Evolutionary conservation across 2,797 vertebrate species (phyloP), one percentile per base, ranked within the genome.

Genomic region (Amazonetta brasiliensis): DNA sequence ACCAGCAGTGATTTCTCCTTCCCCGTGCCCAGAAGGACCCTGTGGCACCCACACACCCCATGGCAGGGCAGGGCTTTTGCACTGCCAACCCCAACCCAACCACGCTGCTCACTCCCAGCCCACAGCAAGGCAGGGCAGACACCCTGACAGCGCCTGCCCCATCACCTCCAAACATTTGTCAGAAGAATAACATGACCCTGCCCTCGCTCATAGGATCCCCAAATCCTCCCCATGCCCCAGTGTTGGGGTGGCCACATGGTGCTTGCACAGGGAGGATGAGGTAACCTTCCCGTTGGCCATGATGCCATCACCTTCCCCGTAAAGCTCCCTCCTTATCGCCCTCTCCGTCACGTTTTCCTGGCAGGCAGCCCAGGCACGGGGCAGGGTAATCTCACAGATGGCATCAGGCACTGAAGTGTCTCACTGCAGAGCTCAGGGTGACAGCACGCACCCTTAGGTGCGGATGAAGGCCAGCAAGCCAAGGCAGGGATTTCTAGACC

Each of bases 271-370:
- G 84, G 71, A 20, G 80, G 60, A 63, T 92, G 95, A 94, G 81
- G 88, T 94, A 79, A 96, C 31, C 8, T 4, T 76, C 69, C 81
- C 35, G 81, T 82, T 94, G 82, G 93, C 87, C 75, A 59, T 94
- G 72, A 95, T 28, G 41, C 77, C 86, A 86, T 60, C 30, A 5
- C 86, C 92, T 87, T 97, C 95, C 82, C 92, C 2, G 14, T 62
- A 96, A 92, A 92, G 89, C 95, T 52, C 88, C 64, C 94, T 95
- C 95, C 94, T 96, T 95, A 94, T 95, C 72, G 6, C 74, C 94
- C 58, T 92, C 94, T 63, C 94, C 87, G 92, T 96, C 96, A 97
- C 94, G 94, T 88, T 97, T 97, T 97, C 97, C 97, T 97, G 97
- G 96, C 97, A 94, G 89, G 90, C 87, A 90, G 84, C 92, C 93